Conservation (phyloP, 2,888 invertebrate genomes). For the Xylophagus ater region DNA sequence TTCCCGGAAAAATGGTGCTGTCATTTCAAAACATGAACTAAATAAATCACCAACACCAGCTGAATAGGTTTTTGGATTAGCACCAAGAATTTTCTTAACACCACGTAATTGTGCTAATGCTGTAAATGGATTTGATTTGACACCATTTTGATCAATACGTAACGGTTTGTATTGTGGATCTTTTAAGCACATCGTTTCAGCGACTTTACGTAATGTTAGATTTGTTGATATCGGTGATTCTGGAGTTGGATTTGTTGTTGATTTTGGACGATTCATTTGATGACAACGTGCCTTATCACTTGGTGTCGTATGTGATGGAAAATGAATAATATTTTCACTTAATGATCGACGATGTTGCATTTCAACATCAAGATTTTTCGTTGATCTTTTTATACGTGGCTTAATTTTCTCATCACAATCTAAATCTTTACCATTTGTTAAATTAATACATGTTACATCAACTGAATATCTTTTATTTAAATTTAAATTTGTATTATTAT, state of each 20-base stretch:
- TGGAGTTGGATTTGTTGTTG: constrained; percentile 30
- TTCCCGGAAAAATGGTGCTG: constrained; percentile 51
- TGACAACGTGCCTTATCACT: constrained; percentile 66
- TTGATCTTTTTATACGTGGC: constrained; percentile 32
- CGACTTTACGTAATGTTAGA: constrained; percentile 54
- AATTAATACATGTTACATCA: constrained; percentile 17
- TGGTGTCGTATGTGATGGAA: constrained; percentile 50
- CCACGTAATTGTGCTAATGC: constrained; percentile 65
- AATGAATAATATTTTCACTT: constrained; percentile 57
- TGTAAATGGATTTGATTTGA: constrained; percentile 58
- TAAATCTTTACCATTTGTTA: constrained; percentile 26
- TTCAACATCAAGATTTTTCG: constrained; percentile 28
- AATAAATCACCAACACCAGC: constrained; percentile 48
- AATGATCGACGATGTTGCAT: constrained; percentile 57
- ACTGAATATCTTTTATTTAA: constrained; percentile 20
- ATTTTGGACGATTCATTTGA: constrained; percentile 43
- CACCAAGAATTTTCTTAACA: constrained; percentile 71
- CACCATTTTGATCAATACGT: constrained; percentile 38
- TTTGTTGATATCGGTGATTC: constrained; percentile 39
- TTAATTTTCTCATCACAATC: constrained; percentile 29
- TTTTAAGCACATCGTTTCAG: constrained; percentile 75
- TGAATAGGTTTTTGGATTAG: constrained; percentile 42
- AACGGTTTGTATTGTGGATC: constrained; percentile 68
- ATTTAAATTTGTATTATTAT: constrained; percentile 15
- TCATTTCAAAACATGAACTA: constrained; percentile 66